Conservation (phyloP, 2,113 vertebrate species). For the Petaurus breviceps region DNA sequence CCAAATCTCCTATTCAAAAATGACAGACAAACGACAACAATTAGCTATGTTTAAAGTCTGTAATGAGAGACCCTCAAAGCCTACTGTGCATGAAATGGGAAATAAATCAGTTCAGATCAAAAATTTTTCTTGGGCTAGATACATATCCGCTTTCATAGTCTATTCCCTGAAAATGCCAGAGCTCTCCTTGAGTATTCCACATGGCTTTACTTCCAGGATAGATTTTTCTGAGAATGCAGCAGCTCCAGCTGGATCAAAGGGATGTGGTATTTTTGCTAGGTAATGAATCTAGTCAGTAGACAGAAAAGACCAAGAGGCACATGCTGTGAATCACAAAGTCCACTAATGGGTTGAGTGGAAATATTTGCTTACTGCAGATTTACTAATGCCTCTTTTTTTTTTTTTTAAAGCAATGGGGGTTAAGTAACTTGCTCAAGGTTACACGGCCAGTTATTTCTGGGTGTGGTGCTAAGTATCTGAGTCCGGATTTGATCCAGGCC, state of each 20-base stretch:
- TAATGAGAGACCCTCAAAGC: neutral
- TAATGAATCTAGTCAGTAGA: constrained; percentile 80
- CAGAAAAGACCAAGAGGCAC: neutral
- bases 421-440: too few species aligned
- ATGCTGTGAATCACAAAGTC: neutral
- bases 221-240: neutral
- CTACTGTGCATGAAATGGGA: neutral
- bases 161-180: neutral
- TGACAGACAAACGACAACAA: too few species aligned
- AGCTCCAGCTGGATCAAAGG: constrained; percentile 75
- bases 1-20: too few species aligned
- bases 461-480: too few species aligned
- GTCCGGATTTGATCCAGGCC: too few species aligned
- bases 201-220: too few species aligned
- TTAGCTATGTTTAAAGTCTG: neutral
- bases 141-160: too few species aligned
- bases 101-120: neutral
- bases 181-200: too few species aligned
- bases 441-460: too few species aligned
- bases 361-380: neutral
- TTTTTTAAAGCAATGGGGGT: too few species aligned
- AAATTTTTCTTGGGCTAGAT: neutral
- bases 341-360: neutral
- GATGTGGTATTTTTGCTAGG: constrained; percentile 77
- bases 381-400: neutral